Evolutionary conservation across 2,888 invertebrate species (phyloP).

Genomic region (Pasiphila rectangulata): DNA sequence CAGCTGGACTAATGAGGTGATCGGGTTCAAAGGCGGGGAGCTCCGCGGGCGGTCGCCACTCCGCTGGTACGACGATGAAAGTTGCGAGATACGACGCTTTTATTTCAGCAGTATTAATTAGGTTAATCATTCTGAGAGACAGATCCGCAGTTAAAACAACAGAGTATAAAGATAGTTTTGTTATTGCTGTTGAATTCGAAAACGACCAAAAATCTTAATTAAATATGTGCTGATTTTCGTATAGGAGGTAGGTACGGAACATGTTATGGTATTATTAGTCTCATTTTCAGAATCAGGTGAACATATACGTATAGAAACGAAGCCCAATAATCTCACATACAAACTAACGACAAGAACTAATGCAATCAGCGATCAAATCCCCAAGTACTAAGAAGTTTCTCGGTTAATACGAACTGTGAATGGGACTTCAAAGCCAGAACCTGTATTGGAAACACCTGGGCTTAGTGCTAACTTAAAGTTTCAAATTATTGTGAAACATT

Average conservation of each 20-base stretch:
- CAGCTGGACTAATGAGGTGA: constrained; percentile 74
- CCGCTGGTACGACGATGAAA: constrained; percentile 46
- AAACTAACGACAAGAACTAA: constrained; percentile 12
- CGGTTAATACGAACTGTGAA: constrained; percentile 11
- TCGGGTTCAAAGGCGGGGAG: constrained; percentile 73
- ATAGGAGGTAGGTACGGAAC: too few relatives aligned
- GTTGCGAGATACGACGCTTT: constrained; percentile 17
- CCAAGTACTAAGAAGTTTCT: constrained; percentile 3
- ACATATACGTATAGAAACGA: neutral
- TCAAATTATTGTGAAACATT: neutral
- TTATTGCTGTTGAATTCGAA: too few relatives aligned
- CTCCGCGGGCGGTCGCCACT: constrained; percentile 64
- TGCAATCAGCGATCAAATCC: constrained; percentile 13
- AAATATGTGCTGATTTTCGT: too few relatives aligned
- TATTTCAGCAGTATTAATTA: constrained; percentile 13
- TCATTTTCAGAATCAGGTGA: neutral
- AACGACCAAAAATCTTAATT: too few relatives aligned
- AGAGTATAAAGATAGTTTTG: too few relatives aligned
- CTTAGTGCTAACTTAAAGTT: neutral
- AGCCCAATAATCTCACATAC: neutral
- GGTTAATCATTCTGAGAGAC: constrained; percentile 6
- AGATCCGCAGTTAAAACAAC: too few relatives aligned
- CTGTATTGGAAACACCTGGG: constrained; percentile 16
- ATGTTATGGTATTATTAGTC: too few relatives aligned
- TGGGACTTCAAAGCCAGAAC: constrained; percentile 17